Evolutionary conservation across 2,888 invertebrate species (phyloP).

Genomic region (Sphecodes monilicornis): DNA sequence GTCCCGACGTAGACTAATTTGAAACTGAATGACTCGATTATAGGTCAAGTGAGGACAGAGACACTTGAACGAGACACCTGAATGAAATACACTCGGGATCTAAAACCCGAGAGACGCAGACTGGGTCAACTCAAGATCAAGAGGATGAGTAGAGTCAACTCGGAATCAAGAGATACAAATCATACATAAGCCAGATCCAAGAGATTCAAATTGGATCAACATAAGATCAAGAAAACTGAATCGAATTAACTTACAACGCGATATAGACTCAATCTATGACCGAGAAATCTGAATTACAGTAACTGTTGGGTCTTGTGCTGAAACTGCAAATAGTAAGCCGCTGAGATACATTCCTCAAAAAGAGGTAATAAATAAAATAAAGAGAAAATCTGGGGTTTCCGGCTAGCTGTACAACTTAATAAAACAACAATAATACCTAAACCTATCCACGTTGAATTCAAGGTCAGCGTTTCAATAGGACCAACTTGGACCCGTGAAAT

Average conservation of each 20-base stretch:
- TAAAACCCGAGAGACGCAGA: background rate
- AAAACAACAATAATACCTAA: no score
- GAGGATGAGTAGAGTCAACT: background rate
- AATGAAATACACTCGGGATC: background rate
- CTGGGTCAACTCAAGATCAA: background rate
- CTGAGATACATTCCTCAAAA: no score
- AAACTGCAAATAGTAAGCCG: no score
- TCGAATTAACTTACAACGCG: background rate
- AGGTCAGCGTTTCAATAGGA: background rate
- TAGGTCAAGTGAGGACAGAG: background rate
- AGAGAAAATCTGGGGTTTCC: no score
- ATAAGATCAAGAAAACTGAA: background rate
- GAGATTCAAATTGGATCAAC: background rate
- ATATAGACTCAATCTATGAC: background rate
- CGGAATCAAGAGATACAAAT: background rate
- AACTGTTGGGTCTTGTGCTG: no score
- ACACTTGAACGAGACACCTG: background rate
- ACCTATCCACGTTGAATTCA: background rate
- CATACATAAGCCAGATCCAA: background rate
- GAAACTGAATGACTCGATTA: conserved; percentile 1
- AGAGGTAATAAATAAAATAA: no score
- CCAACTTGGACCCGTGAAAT: background rate
- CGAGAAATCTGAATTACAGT: background rate
- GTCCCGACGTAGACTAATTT: background rate
- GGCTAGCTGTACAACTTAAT: no score